These are phyloP conservation scores for Amiota communis DNA, from an alignment of 2,888 invertebrate genomes.

Conservation along the genomic window DNA sequence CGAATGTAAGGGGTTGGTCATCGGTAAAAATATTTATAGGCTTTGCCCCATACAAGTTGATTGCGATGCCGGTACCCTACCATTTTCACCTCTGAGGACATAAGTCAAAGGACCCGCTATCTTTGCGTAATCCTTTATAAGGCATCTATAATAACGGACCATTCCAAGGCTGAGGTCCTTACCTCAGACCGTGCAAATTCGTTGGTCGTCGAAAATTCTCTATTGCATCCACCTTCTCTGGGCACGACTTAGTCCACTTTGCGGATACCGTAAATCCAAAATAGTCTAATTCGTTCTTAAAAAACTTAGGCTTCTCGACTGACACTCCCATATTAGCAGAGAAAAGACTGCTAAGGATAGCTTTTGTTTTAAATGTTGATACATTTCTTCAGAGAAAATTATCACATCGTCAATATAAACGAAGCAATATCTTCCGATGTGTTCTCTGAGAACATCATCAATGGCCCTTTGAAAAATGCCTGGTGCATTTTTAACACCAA, in stretches of 20 bases:
- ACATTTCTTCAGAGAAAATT: conserved; percentile 54
- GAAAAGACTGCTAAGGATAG: background rate
- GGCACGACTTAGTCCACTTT: background rate
- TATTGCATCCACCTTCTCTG: conserved; percentile 16
- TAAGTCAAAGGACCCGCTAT: background rate
- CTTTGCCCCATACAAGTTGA: conserved; percentile 25
- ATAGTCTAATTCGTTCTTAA: conserved; percentile 1
- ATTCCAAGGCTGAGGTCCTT: background rate
- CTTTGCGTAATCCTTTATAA: background rate
- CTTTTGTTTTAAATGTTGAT: conserved; percentile 5
- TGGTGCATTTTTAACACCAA: conserved; percentile 72
- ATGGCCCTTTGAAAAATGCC: conserved; percentile 59
- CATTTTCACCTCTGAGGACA: background rate
- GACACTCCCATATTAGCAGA: background rate
- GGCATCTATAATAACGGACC: background rate
- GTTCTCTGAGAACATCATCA: conserved; percentile 43
- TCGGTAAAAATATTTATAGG: conserved; percentile 32
- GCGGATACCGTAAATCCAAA: conserved; percentile 17
- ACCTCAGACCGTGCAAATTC: background rate
- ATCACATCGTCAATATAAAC: conserved; percentile 28
- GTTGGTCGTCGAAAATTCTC: background rate
- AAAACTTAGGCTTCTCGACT: background rate
- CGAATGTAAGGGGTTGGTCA: conserved; percentile 2
- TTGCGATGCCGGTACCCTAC: background rate
- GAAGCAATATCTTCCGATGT: conserved; percentile 44